Conservation (phyloP, 2,888 invertebrate genomes). For the Marasmarcha lunaedactyla region DNA sequence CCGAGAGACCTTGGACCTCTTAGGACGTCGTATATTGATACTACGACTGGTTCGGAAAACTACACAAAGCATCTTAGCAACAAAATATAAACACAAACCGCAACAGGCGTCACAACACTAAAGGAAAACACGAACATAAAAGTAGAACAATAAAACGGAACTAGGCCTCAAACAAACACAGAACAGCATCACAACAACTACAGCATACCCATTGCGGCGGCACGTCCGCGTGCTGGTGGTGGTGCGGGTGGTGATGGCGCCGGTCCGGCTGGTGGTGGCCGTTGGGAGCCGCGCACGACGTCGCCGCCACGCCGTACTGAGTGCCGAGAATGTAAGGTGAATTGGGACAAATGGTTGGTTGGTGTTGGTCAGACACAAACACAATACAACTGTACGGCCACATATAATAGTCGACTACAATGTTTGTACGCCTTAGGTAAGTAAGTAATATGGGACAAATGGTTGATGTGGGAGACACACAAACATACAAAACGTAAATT, state of each 20-base stretch:
- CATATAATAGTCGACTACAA: too few relatives aligned
- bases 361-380: neutral
- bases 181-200: slow-evolving; percentile 5
- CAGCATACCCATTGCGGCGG: slow-evolving; percentile 22
- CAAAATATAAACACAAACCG: neutral
- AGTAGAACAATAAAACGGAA: neutral
- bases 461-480: too few relatives aligned
- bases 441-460: too few relatives aligned
- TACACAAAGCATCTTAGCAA: neutral
- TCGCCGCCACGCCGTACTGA: slow-evolving; percentile 68
- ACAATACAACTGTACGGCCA: too few relatives aligned
- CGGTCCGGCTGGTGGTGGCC: slow-evolving; percentile 59
- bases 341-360: slow-evolving; percentile 2
- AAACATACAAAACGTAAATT: too few relatives aligned
- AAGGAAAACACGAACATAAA: neutral
- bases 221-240: slow-evolving; percentile 62
- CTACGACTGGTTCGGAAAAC: too few relatives aligned
- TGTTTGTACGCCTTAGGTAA: too few relatives aligned
- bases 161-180: neutral
- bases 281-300: slow-evolving; percentile 59
- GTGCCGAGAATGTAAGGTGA: too few relatives aligned
- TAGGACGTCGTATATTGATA: too few relatives aligned
- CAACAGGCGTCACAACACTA: neutral
- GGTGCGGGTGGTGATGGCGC: slow-evolving; percentile 43
- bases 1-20: too few relatives aligned